These are phyloP conservation scores for Microdon myrmicae DNA, from an alignment of 2,888 invertebrate species.

Conservation along the genomic window DNA sequence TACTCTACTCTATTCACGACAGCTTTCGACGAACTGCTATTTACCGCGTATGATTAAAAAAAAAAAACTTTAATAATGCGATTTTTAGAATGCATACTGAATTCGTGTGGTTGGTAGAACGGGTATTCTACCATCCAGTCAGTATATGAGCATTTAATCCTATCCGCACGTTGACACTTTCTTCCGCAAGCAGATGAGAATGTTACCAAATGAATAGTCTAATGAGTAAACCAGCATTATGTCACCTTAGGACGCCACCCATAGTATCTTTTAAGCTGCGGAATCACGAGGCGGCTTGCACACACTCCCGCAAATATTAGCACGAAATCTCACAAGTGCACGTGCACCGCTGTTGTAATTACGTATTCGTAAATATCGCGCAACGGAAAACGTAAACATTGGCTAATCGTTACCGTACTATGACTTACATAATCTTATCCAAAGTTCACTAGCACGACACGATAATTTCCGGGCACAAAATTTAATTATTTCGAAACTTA, in stretches of 20 bases:
- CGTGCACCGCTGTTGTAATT: slow-evolving; percentile 29
- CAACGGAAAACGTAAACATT: slow-evolving; percentile 38
- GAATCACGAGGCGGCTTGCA: slow-evolving; percentile 21
- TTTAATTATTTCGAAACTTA: not conserved
- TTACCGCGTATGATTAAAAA: too few relatives aligned
- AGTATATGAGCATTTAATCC: too few relatives aligned
- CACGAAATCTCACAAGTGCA: slow-evolving; percentile 41
- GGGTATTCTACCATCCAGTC: too few relatives aligned
- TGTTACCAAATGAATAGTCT: too few relatives aligned
- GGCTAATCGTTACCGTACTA: slow-evolving; percentile 18
- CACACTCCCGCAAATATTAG: slow-evolving; percentile 1
- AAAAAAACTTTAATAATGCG: too few relatives aligned
- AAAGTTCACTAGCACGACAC: slow-evolving; percentile 24
- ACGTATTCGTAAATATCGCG: slow-evolving; percentile 22
- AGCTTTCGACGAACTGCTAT: too few relatives aligned
- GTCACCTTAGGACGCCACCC: slow-evolving; percentile 27
- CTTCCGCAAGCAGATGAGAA: too few relatives aligned
- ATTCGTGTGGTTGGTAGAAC: too few relatives aligned
- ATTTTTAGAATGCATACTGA: too few relatives aligned
- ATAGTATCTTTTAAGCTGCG: slow-evolving; percentile 16
- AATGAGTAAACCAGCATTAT: slow-evolving; percentile 31
- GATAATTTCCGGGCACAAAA: not conserved
- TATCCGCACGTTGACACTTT: too few relatives aligned
- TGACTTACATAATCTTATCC: slow-evolving; percentile 34
- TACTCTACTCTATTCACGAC: too few relatives aligned